Base-by-base conservation (phyloP, 2,888 invertebrate genomes). In the Psylliodes chrysocephalus region DNA sequence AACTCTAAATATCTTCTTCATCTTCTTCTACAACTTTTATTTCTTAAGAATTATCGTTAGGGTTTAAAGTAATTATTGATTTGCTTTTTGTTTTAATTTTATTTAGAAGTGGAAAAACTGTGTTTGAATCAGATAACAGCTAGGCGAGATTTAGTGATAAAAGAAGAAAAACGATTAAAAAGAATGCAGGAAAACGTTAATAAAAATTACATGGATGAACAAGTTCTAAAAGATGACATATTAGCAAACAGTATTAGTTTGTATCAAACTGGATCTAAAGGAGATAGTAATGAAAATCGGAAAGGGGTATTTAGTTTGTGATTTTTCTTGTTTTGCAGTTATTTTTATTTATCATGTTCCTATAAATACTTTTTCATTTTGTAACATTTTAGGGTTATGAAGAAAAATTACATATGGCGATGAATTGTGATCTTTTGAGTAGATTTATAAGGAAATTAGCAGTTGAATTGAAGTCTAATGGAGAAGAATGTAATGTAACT, bases 61-160 rank as follows among this genome's bases (percentile, higher is more conserved):
- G n/a, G n/a, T n/a, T n/a, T n/a, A n/a, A n/a, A n/a, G n/a, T n/a
- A n/a, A n/a, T n/a, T n/a, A n/a, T n/a, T n/a, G n/a, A n/a, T n/a
- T n/a, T n/a, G n/a, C n/a, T n/a, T n/a, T n/a, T n/a, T n/a, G n/a
- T n/a, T n/a, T 15, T 14, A n/a, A 40, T 46, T 1, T 46, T 46
- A n/a, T 44, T 17, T 51, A 59, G 78, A 74, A 67, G 60, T 79
- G 67, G 77, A 79, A 67, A 73, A 74, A 60, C 71, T 71, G 1
- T 76, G 75, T 60, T 73, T 72, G 12, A 61, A 74, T 35, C 75
- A 76, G 67, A 68, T 80, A 17, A 68, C 72, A 42, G 55, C 72
- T 14, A 75, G 77, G 60, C 69, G 72, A n/a, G 68, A 75, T 33
- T 64, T 69, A 7, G 64, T 77, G 7, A 66, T 67, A 42, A n/a